These are phyloP conservation scores for Drosophila nigrodunni DNA, from an alignment of 1,140 invertebrate genomes.

Conservation along the genomic window DNA sequence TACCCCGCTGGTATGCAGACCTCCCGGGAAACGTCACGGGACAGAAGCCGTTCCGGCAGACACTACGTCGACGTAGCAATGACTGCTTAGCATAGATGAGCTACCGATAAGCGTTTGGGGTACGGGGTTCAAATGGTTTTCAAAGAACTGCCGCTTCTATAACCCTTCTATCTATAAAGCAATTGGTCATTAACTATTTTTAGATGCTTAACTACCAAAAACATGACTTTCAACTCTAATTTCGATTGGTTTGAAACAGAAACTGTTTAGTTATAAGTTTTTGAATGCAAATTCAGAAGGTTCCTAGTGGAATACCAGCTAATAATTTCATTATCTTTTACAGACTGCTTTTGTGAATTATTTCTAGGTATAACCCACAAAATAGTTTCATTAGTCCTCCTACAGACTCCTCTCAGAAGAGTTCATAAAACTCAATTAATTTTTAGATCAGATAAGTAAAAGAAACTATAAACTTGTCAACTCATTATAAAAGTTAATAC, in stretches of 20 bases:
- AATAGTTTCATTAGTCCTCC: too few relatives aligned
- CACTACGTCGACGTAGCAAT: slow-evolving; percentile 57
- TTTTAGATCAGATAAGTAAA: slow-evolving; percentile 1
- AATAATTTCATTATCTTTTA: too few relatives aligned
- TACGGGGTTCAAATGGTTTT: slow-evolving; percentile 58
- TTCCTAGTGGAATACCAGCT: too few relatives aligned
- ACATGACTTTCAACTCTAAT: neutral
- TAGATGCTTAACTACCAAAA: neutral
- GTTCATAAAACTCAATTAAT: neutral
- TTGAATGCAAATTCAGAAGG: too few relatives aligned
- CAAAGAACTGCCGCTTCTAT: slow-evolving; percentile 62
- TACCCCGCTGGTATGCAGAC: slow-evolving; percentile 17
- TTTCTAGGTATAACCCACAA: too few relatives aligned
- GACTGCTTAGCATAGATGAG: slow-evolving; percentile 61
- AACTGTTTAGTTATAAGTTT: too few relatives aligned
- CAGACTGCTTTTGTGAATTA: too few relatives aligned
- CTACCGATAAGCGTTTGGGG: slow-evolving; percentile 63
- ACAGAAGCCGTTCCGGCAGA: slow-evolving; percentile 58
- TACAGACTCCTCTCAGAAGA: too few relatives aligned
- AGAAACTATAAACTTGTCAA: slow-evolving; percentile 32
- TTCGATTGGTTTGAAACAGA: too few relatives aligned
- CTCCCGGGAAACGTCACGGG: slow-evolving; percentile 36
- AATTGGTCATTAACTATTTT: slow-evolving; percentile 4
- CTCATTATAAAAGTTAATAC: slow-evolving; percentile 39
- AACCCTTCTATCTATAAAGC: slow-evolving; percentile 6